Base-by-base conservation (phyloP, 1,140 invertebrate species). In the Magallana ariakensis region DNA sequence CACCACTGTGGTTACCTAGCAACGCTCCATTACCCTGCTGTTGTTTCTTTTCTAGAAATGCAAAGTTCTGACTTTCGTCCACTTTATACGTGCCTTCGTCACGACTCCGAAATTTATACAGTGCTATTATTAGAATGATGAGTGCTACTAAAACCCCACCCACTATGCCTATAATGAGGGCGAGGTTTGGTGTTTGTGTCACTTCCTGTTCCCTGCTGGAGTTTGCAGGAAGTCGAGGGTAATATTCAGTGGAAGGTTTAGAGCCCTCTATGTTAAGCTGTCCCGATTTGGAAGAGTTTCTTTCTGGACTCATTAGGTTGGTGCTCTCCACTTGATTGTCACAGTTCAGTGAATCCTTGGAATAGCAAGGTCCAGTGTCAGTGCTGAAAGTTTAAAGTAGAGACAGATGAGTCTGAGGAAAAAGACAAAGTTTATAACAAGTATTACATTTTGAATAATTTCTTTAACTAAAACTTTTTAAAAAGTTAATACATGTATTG, bases 91-190 rank as follows among this genome's bases (percentile, higher is more conserved):
- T 97, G 15, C 97, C 96, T 93, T 98, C 97, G 16, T 97, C 96
- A 75, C 97, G 96, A 90, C 97, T 97, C 94, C 98, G 97, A 94
- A 97, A 97, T 94, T 98, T 98, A 89, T 98, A 96, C 85, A 99
- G 97, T 81, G 98, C 96, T 56, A 99, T 96, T 22, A 98, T 97
- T 84, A 99, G 97, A 56, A 99, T 96, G 15, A 99, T 97, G 87
- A 99, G 97, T 46, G 97, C 97, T 91, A 99, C 98, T 66, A 99
- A 95, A 9, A 98, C 97, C 33, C 97, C 98, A 0, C 97, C 98
- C 85, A 98, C 97, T 87, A 99, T 98, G 83, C 97, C 97, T 60
- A 98, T 97, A 70, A 98, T 97, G 88, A 98, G 95, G 22, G 90
- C 93, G 62, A 93, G 90, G 82, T 93, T 93, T 81, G 84, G 83